Percentiles rank a stretch among this genome's conserved stretches.
Evolutionary conservation across 2,888 invertebrate species (phyloP).

Genomic region (Drosophila anceps): DNA sequence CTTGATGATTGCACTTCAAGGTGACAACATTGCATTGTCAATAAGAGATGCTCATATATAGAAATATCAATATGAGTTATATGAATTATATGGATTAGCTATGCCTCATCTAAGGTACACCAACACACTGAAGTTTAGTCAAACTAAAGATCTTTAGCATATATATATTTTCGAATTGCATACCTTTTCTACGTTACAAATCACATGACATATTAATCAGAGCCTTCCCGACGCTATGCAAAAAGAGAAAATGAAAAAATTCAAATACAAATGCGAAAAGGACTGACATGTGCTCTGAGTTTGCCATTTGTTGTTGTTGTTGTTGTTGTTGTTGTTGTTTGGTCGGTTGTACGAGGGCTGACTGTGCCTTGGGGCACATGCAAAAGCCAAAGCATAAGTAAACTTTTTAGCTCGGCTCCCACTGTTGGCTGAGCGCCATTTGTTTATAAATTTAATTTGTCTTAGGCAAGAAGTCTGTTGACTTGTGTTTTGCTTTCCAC

Average conservation of each 20-base stretch:
- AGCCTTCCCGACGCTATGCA: not conserved
- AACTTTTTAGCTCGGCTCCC: conserved; percentile 58
- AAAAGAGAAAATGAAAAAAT: conserved; percentile 22
- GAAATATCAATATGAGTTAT: not conserved
- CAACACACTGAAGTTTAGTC: not conserved
- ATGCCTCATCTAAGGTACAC: not conserved
- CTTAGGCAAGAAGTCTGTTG: conserved; percentile 52
- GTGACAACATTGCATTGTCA: too few relatives aligned
- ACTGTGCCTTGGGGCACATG: conserved; percentile 33
- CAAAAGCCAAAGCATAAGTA: conserved; percentile 50
- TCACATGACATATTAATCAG: not conserved
- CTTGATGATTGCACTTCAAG: too few relatives aligned
- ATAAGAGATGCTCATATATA: not conserved
- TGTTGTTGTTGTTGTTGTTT: conserved; percentile 20
- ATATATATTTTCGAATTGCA: not conserved
- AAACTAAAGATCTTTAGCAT: too few relatives aligned
- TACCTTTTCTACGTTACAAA: not conserved
- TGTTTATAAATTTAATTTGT: conserved; percentile 79
- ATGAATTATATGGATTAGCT: not conserved
- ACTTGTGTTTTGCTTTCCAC: conserved; percentile 41
- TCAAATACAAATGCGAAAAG: conserved; percentile 37
- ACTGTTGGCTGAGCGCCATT: conserved; percentile 66
- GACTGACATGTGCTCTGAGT: conserved; percentile 61
- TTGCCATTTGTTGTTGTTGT: conserved; percentile 39
- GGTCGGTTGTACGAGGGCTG: conserved; percentile 34